phyloP scores from a whole-genome alignment of 2,888 invertebrate species.

The Orchestes rusci region DNA sequence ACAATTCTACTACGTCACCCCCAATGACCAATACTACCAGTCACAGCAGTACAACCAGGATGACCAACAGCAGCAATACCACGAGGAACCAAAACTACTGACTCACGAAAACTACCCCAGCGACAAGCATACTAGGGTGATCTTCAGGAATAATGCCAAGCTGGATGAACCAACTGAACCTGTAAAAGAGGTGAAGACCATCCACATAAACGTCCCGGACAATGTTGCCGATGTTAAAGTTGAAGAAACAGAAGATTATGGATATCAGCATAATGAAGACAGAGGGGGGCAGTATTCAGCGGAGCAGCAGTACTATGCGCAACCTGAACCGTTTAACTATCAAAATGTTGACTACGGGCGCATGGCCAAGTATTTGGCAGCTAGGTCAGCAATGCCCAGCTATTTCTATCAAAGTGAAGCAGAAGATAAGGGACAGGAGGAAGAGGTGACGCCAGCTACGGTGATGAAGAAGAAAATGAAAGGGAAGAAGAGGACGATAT shows the following conservation, averaged over 20 bases:
- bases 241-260: slow-evolving; percentile 22
- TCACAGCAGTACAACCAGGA: not conserved
- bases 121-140: slow-evolving; percentile 52
- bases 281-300: not conserved
- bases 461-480: slow-evolving; percentile 9
- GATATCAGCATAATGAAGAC: no score
- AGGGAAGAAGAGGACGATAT: slow-evolving; percentile 13
- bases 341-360: slow-evolving; percentile 13
- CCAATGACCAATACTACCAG: slow-evolving; percentile 1
- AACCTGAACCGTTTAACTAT: slow-evolving; percentile 9
- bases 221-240: slow-evolving; percentile 26
- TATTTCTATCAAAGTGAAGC: slow-evolving; percentile 12
- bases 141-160: slow-evolving; percentile 41
- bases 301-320: not conserved
- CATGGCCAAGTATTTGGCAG: slow-evolving; percentile 18
- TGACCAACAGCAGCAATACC: slow-evolving; percentile 2
- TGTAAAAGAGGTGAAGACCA: slow-evolving; percentile 24
- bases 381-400: slow-evolving; percentile 13
- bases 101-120: slow-evolving; percentile 54
- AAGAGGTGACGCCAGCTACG: slow-evolving; percentile 5
- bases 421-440: not conserved
- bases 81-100: slow-evolving; percentile 30
- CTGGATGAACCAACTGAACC: not conserved
- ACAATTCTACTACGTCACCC: slow-evolving; percentile 13
- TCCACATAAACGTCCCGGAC: slow-evolving; percentile 25